Base-by-base conservation (phyloP, 1,140 invertebrate species). In the Melanaphis sacchari region DNA sequence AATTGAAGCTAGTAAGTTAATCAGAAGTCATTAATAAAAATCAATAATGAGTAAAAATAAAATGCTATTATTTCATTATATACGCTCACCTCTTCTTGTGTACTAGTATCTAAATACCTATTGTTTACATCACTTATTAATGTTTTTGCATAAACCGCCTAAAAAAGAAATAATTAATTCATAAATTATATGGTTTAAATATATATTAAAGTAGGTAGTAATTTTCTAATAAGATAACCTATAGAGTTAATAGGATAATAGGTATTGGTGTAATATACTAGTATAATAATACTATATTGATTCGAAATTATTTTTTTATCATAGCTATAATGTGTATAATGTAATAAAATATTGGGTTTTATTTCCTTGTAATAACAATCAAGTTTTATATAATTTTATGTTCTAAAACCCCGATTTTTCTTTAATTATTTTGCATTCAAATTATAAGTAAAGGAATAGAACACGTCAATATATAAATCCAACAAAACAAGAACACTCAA, bases 1-100 rank as follows among this genome's bases (percentile, higher is more conserved):
- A 93, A 43, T 31, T 93, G 81, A 31, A 94, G 38, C 94, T 94
- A 92, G 24, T 76, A 94, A 59, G 9, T 59, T 59, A 36, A 59
- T 85, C 1, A 24, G 5, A 31, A n/a, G 36, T 43, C 31, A n/a
- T 41, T 81, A 81, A 81, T 54, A 90, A 0, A 76, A 66, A 26
- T 90, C 9, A 59, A 24, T 6, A 54, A 49, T 31, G 38, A 54
- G 36, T 40, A 24, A 54, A 52, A 31, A 52, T n/a, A 59, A 40
- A 76, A n/a, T n/a, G 15, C 15, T 76, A 18, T 76, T 76, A n/a
- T n/a, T 18, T 18, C 36, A n/a, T 76, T 76, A 76, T n/a, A 15
- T n/a, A 76, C 36, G 22, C 36, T 89, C 66, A 92, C 91, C 66
- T 92, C 91, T 92, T 92, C 91, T 31, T 92, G 82, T 49, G 66